Evolutionary conservation across 2,113 vertebrate genomes (phyloP).

Genomic region (Geothlypis trichas): DNA sequence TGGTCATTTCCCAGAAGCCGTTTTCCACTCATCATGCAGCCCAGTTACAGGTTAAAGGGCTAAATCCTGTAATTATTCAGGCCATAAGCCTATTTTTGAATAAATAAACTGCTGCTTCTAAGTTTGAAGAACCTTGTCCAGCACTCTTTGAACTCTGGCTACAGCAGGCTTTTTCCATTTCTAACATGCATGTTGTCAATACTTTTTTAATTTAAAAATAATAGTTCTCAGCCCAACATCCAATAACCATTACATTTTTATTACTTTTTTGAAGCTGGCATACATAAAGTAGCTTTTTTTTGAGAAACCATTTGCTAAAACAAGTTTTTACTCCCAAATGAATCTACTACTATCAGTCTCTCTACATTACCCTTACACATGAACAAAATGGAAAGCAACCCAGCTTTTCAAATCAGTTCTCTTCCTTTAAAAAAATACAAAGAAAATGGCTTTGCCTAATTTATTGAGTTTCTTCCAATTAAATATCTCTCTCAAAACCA

Average conservation of each 20-base stretch:
- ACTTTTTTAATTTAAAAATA: neutral
- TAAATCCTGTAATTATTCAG: neutral
- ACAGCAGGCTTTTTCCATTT: neutral
- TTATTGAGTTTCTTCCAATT: neutral
- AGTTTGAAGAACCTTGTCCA: neutral
- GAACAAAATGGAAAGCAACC: neutral
- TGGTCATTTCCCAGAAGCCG: neutral
- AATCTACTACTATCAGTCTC: neutral
- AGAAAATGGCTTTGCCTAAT: neutral
- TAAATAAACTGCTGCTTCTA: neutral
- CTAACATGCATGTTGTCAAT: neutral
- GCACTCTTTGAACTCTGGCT: neutral
- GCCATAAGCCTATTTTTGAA: neutral
- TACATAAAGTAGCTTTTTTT: neutral
- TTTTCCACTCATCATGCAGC: neutral
- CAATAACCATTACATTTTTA: slow-evolving; percentile 18
- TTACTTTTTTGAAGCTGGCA: slow-evolving; percentile 19
- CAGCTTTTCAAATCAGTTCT: neutral
- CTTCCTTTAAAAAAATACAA: neutral
- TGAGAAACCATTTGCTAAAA: slow-evolving; percentile 11
- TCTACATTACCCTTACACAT: neutral
- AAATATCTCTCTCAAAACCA: neutral
- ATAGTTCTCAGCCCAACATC: neutral
- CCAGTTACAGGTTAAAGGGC: neutral
- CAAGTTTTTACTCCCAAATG: neutral